Evolutionary conservation across 2,113 vertebrate genomes (phyloP), one percentile per base, ranked within the genome.

Genomic region (Fregetta grallaria): DNA sequence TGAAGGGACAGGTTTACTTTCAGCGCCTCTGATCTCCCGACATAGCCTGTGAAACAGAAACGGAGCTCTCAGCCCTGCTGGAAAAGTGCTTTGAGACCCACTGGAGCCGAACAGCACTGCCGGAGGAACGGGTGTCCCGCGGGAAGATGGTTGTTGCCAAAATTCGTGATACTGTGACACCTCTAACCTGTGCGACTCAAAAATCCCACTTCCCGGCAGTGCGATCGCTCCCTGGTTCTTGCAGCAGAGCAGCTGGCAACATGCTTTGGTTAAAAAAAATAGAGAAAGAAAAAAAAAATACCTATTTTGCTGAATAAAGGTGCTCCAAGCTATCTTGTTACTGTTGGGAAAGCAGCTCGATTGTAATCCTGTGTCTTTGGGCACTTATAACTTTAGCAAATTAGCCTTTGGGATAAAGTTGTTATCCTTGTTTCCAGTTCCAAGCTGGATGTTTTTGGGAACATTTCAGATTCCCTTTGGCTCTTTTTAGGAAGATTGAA

Each of bases 181-280:
- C 26, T 63, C 47, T 44, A 12, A 14, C 12, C 30, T 7, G 25
- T 16, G 38, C 0, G 0, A 34, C 85, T 78, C 14, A 6, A 50
- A 88, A 83, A 10, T 2, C 5, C 53, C 0, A 0, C 65, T 88
- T 84, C 16, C 50, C 3, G 0, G 6, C 0, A 2, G n/a, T 8
- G 25, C 7, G 1, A 0, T 21, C 1, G 0, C 75, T 86, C 59
- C 56, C 52, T 44, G 45, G 18, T 56, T 83, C 92, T 86, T 38
- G 71, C 4, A 6, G 75, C 7, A 6, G 55, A 92, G 88, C 67
- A 73, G 72, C 91, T 89, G 88, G 47, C 72, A 66, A 30, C 63
- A 79, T 80, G 58, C 58, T 79, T 66, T 1, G 5, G 49, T 50
- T 80, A 5, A 20, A 70, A 80, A 81, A 80, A 56, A 22, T 0